phyloP scores from a whole-genome alignment of 2,888 invertebrate genomes.

The Galeruca laticollis region DNA sequence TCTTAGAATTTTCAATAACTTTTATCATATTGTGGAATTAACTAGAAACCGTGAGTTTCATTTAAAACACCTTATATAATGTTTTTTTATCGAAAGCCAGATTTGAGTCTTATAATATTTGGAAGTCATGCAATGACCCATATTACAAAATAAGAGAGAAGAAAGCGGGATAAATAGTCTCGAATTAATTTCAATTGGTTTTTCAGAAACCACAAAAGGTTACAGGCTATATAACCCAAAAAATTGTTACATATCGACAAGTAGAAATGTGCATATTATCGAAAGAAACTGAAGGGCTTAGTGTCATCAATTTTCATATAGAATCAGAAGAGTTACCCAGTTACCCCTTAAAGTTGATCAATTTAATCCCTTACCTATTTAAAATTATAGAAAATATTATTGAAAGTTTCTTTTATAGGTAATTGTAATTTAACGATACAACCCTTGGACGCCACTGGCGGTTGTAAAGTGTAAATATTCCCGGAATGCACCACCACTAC shows the following conservation, averaged over 20 bases:
- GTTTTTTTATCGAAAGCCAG: constrained; percentile 32
- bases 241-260: constrained; percentile 23
- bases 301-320: no score
- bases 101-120: constrained; percentile 37
- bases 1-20: no score
- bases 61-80: constrained; percentile 30
- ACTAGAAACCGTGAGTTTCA: no score
- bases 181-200: constrained; percentile 35
- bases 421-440: background rate
- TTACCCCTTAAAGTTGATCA: no score
- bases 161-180: constrained; percentile 24
- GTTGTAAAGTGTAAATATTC: constrained; percentile 15
- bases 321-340: no score
- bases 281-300: no score
- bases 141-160: constrained; percentile 35
- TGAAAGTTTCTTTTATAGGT: no score
- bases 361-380: no score
- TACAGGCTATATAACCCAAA: constrained; percentile 29
- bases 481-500: constrained; percentile 14
- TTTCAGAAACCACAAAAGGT: constrained; percentile 32
- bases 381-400: no score
- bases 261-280: constrained; percentile 28
- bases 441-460: constrained; percentile 12
- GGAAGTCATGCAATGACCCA: constrained; percentile 30
- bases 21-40: no score